Evolutionary conservation across 2,797 vertebrate genomes (phyloP).

Genomic region (Danio choprae): DNA sequence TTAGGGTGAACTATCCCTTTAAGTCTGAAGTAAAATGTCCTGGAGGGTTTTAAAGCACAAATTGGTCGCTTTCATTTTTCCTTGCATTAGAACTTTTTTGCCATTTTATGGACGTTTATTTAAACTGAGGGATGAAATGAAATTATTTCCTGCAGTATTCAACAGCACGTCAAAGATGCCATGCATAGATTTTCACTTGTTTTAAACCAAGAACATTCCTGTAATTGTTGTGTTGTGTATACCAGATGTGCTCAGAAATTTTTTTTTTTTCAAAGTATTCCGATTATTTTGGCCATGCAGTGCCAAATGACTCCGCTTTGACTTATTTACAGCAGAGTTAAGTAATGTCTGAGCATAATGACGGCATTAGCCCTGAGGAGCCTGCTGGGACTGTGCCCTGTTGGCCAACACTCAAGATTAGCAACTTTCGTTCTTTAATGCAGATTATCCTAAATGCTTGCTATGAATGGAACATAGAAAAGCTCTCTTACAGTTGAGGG

Average conservation of each 20-base stretch:
- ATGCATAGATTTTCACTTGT: not conserved
- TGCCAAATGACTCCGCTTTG: conserved; percentile 10
- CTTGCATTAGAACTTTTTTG: not conserved
- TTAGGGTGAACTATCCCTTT: too few relatives aligned
- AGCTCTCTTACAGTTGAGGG: conserved; percentile 62
- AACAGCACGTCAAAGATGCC: not conserved
- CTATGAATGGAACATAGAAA: conserved; percentile 65
- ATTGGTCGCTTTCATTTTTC: not conserved
- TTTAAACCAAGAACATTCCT: conserved; percentile 22
- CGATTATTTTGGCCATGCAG: not conserved
- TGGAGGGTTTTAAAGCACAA: not conserved
- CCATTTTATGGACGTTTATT: not conserved
- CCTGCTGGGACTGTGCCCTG: conserved; percentile 52
- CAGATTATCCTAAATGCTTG: conserved; percentile 72
- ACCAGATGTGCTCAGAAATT: not conserved
- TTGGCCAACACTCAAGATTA: conserved; percentile 71
- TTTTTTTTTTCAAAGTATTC: conserved; percentile 13
- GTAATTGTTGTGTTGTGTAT: not conserved
- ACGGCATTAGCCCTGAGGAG: conserved; percentile 3
- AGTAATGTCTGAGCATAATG: conserved; percentile 15
- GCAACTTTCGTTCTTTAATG: conserved; percentile 59
- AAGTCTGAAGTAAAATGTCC: not conserved
- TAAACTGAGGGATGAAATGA: not conserved
- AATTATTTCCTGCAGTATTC: not conserved
- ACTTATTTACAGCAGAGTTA: conserved; percentile 28